These are phyloP conservation scores for Seira sanloemensis DNA, from an alignment of 2,888 invertebrate genomes.

Conservation along the genomic window DNA sequence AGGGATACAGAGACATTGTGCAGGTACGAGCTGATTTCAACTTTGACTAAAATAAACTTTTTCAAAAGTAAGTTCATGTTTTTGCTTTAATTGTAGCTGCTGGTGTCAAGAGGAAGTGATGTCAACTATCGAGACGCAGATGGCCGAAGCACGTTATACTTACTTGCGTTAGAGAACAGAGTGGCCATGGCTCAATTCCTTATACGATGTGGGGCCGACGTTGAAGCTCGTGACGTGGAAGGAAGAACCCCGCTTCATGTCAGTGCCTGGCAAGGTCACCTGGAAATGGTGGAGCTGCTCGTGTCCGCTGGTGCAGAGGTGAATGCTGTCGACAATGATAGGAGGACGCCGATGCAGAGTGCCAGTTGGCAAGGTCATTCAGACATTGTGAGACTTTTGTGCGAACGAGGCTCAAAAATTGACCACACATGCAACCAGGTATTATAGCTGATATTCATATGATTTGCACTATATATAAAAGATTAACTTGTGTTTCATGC, in stretches of 20 bases:
- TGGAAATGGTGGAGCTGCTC: constrained; percentile 92
- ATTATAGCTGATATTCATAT: no score
- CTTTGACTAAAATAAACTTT: not conserved
- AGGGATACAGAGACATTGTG: constrained; percentile 83
- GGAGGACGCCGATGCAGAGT: constrained; percentile 93
- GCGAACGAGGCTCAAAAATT: constrained; percentile 88
- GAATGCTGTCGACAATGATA: constrained; percentile 91
- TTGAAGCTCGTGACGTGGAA: constrained; percentile 92
- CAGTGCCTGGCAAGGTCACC: constrained; percentile 95
- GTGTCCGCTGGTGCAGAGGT: constrained; percentile 90
- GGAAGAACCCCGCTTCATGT: constrained; percentile 92
- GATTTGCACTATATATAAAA: no score
- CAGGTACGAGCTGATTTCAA: constrained; percentile 63
- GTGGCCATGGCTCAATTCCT: constrained; percentile 89
- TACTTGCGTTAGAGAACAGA: constrained; percentile 91
- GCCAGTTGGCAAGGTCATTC: constrained; percentile 97
- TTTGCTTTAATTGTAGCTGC: constrained; percentile 75
- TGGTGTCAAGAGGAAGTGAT: constrained; percentile 86
- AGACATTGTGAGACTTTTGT: constrained; percentile 86
- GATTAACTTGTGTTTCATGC: no score
- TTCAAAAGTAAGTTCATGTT: not conserved
- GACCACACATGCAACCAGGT: constrained; percentile 93
- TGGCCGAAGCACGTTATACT: constrained; percentile 92
- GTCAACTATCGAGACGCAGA: constrained; percentile 94
- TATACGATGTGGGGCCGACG: constrained; percentile 85